A percentile compares a stretch with the other conserved stretches of the same genome.
Evolutionary conservation across 2,888 invertebrate species (phyloP).

Genomic region (Lochmaea crataegi): DNA sequence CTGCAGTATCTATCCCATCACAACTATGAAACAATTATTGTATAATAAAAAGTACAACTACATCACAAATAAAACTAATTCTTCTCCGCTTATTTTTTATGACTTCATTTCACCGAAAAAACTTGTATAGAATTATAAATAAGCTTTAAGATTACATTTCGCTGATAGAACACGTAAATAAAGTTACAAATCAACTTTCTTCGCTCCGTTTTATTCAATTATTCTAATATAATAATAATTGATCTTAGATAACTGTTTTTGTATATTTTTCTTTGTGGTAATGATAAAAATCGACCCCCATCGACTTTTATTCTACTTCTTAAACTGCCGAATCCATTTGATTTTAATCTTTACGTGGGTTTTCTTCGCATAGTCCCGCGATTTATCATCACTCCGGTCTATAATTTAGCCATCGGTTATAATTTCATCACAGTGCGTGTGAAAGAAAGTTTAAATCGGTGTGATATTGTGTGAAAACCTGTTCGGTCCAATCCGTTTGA

Average conservation of each 20-base stretch:
- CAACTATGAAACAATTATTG: no score
- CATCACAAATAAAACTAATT: no score
- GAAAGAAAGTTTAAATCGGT: conserved; percentile 10
- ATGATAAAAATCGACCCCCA: neutral
- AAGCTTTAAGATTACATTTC: no score
- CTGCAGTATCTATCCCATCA: no score
- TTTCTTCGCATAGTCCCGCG: neutral
- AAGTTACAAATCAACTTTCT: neutral
- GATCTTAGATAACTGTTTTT: neutral
- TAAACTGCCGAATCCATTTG: conserved; percentile 7
- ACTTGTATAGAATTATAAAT: no score
- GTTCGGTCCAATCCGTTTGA: neutral
- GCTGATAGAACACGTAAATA: neutral
- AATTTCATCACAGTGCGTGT: conserved; percentile 16
- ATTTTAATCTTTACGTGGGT: conserved; percentile 20
- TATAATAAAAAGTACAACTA: no score
- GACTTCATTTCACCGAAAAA: no score
- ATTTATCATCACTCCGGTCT: conserved; percentile 7
- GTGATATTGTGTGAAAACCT: neutral
- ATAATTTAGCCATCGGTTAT: conserved; percentile 17
- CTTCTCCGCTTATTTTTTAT: no score
- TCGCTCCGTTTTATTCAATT: neutral
- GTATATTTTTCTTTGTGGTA: neutral
- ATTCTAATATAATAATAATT: neutral
- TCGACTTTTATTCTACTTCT: conserved; percentile 2